phyloP scores from a whole-genome alignment of 2,113 vertebrate species.

The Syngnathus scovelli region DNA sequence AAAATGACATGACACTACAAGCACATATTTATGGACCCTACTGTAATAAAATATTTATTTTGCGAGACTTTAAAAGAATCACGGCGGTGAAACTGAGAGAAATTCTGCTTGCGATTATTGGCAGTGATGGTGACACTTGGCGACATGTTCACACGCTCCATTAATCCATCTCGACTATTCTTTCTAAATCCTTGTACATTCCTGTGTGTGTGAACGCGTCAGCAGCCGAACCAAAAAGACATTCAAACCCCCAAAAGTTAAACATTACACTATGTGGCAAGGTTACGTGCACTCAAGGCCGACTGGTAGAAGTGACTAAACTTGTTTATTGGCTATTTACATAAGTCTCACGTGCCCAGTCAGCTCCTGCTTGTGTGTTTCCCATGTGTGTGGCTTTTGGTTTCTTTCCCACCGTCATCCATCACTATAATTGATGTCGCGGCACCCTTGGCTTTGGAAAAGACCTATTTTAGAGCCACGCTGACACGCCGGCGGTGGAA shows the following conservation, averaged over 20 bases:
- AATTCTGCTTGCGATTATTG: background rate
- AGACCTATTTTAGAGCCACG: slow-evolving; percentile 31
- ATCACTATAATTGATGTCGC: slow-evolving; percentile 46
- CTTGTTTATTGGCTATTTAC: background rate
- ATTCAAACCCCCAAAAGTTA: slow-evolving; percentile 30
- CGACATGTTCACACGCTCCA: slow-evolving; percentile 37
- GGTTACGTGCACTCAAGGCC: slow-evolving; percentile 22
- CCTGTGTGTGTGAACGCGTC: background rate
- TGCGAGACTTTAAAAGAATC: no score
- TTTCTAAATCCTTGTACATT: background rate
- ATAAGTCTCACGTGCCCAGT: background rate
- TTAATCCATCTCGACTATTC: slow-evolving; percentile 32
- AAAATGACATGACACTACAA: no score
- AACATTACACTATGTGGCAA: slow-evolving; percentile 42
- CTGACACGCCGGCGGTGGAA: slow-evolving; percentile 10
- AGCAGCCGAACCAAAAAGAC: background rate
- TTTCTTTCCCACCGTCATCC: slow-evolving; percentile 24
- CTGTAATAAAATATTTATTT: background rate
- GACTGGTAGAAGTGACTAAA: slow-evolving; percentile 30
- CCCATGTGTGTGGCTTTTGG: slow-evolving; percentile 23
- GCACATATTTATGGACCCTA: no score
- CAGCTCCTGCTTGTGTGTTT: background rate
- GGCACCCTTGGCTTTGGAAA: slow-evolving; percentile 20
- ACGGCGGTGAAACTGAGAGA: background rate
- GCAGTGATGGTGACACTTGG: slow-evolving; percentile 13